These are phyloP conservation scores for Drosophila cardini DNA, from an alignment of 1,140 invertebrate species.

Conservation along the genomic window DNA sequence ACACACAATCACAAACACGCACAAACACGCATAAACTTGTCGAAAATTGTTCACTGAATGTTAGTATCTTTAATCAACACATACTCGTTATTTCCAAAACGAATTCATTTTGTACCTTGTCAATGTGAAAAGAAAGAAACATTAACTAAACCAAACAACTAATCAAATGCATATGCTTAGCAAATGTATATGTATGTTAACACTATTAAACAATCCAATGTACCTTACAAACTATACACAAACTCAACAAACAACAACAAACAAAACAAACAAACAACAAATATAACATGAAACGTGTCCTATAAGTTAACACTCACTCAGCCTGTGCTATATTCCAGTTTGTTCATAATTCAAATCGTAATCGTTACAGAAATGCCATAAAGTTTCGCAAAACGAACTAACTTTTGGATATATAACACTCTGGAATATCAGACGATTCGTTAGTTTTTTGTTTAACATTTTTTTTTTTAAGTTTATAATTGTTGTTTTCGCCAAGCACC, in stretches of 20 bases:
- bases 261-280: slow-evolving; percentile 35
- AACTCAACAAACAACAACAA: slow-evolving; percentile 4
- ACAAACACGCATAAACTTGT: slow-evolving; percentile 4
- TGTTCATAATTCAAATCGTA: not conserved
- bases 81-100: slow-evolving; percentile 29
- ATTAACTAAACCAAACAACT: slow-evolving; percentile 32
- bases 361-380: no score
- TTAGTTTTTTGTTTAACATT: slow-evolving; percentile 18
- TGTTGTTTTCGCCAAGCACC: slow-evolving; percentile 18
- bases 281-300: slow-evolving; percentile 13
- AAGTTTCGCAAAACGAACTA: no score
- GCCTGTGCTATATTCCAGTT: not conserved
- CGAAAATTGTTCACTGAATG: slow-evolving; percentile 14
- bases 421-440: no score
- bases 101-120: slow-evolving; percentile 48
- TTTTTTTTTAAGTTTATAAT: slow-evolving; percentile 1
- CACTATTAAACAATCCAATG: slow-evolving; percentile 76
- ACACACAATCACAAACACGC: not conserved
- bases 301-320: not conserved
- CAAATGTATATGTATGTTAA: slow-evolving; percentile 42
- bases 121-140: not conserved
- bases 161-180: slow-evolving; percentile 31
- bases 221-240: slow-evolving; percentile 64
- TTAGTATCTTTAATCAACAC: slow-evolving; percentile 13
- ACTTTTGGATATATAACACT: no score